Conservation (phyloP, 2,113 vertebrate species). For the Bubo blakistoni region DNA sequence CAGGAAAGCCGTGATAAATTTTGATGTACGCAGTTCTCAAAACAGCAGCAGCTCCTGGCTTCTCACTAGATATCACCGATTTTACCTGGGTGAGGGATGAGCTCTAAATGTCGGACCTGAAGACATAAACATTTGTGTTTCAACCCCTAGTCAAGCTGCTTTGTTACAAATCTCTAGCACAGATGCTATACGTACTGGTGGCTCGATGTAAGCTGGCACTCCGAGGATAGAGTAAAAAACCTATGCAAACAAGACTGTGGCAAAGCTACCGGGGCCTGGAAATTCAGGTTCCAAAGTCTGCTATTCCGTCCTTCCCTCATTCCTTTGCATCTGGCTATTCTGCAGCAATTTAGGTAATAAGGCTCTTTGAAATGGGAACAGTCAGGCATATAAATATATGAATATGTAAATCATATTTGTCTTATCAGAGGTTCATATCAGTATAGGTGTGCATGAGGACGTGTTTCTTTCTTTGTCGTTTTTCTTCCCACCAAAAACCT, state of each 20-base stretch:
- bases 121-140: not conserved
- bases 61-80: not conserved
- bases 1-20: not conserved
- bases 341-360: constrained; percentile 43
- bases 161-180: not conserved
- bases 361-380: constrained; percentile 55
- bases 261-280: not conserved
- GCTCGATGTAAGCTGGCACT: not conserved
- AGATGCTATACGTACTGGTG: not conserved
- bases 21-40: not conserved
- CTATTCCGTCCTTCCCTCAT: not conserved
- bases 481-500: not conserved
- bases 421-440: constrained; percentile 36
- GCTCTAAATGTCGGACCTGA: not conserved
- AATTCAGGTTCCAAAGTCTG: constrained; percentile 52
- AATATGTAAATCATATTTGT: constrained; percentile 17
- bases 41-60: not conserved
- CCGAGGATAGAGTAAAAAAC: not conserved
- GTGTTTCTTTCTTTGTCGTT: not conserved
- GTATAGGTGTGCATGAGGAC: not conserved
- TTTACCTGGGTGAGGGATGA: not conserved
- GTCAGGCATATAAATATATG: constrained; percentile 37
- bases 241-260: not conserved
- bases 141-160: not conserved
- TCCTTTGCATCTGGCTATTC: constrained; percentile 43